Evolutionary conservation across 2,888 invertebrate genomes (phyloP), one percentile per base, ranked within the genome.

Genomic region (Melanostoma mellinum): DNA sequence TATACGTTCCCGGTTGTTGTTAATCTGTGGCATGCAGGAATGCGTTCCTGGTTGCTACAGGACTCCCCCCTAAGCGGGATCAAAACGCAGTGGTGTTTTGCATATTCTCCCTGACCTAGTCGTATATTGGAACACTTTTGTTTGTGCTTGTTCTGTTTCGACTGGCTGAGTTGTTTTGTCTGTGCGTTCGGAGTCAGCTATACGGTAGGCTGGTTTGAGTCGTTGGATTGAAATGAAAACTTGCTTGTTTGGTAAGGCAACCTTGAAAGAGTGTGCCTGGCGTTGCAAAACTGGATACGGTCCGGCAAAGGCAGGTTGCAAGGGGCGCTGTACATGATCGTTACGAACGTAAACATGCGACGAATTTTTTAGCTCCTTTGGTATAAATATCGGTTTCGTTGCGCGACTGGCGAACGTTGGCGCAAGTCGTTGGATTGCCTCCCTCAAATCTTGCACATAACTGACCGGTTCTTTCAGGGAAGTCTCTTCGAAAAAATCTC

Each of bases 201-300:
- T 44, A 5, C 35, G 44, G n/a, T 46, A 69, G 36, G 69, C 40
- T 53, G 69, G 58, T 58, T 56, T 71, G 38, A 71, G 56, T 30
- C 58, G 40, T 46, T 58, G 33, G 8, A 69, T 53, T 5, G 53
- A 67, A 8, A 53, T 36, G 20, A 67, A 53, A 53, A 42, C 58
- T 42, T 58, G 42, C 30, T 42, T 48, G 36, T 63, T 63, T 6
- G 46, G 63, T 9, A 35, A 32, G 8, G 60, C 61, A 42, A 61
- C 44, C 35, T 72, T 72, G 30, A 36, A 72, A 30, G 53, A 52
- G 5, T 35, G 58, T 8, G 50, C 3, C 10, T 52, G 50, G 33
- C 58, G 50, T 8, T 71, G 60, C 3, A 69, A 48, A 38, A 69
- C 69, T 5, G 30, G 10, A 8, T 48, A 63, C 2, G 63, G 61